Evolutionary conservation across 2,888 invertebrate genomes (phyloP).

Genomic region (Stenoptilia bipunctidactyla): DNA sequence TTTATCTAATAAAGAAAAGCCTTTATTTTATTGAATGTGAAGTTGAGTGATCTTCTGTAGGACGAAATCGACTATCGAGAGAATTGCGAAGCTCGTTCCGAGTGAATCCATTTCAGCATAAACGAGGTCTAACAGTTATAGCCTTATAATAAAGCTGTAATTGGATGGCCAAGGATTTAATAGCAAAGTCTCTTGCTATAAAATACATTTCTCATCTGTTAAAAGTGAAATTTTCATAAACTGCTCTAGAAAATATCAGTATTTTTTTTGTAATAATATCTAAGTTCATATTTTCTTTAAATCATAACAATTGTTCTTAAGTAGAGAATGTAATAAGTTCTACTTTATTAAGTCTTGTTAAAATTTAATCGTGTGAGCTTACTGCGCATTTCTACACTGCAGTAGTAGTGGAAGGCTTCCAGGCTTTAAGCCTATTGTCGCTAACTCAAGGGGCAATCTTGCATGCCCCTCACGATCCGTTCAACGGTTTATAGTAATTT

Average conservation of each 20-base stretch:
- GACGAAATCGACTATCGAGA: not conserved
- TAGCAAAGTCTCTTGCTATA: not conserved
- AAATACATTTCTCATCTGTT: not conserved
- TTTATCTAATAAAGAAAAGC: not conserved
- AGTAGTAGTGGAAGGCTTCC: slow-evolving; percentile 26
- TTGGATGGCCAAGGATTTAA: slow-evolving; percentile 1
- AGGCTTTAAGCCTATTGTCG: slow-evolving; percentile 53
- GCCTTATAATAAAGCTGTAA: slow-evolving; percentile 1
- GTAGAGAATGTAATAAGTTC: too few species aligned
- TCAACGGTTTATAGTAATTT: slow-evolving; percentile 65
- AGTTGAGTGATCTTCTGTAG: not conserved
- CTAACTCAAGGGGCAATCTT: slow-evolving; percentile 40
- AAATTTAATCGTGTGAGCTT: not conserved
- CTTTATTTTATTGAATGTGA: not conserved
- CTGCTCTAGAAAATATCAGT: not conserved
- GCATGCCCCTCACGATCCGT: slow-evolving; percentile 56
- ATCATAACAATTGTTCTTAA: too few species aligned
- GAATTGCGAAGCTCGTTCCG: not conserved
- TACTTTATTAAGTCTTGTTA: too few species aligned
- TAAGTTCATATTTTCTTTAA: too few species aligned
- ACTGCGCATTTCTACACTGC: slow-evolving; percentile 13
- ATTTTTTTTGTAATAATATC: too few species aligned
- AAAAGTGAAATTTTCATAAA: not conserved
- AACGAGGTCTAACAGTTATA: not conserved
- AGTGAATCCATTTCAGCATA: not conserved